Conservation (phyloP, 2,113 vertebrate species). For the Astatoreochromis straeleni region DNA sequence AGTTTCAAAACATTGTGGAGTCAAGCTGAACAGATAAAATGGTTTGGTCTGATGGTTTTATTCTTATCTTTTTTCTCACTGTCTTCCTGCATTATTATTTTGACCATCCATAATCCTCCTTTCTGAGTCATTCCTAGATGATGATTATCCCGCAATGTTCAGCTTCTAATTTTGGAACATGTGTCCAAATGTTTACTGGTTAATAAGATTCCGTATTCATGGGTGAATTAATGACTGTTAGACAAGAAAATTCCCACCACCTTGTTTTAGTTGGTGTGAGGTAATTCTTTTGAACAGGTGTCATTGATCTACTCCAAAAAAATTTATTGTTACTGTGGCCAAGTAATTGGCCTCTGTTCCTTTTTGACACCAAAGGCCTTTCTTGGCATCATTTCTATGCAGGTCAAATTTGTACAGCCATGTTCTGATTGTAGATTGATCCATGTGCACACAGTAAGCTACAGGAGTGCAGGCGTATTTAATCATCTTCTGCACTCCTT, state of each 20-base stretch:
- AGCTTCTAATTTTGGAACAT: not conserved
- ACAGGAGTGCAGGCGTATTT: not conserved
- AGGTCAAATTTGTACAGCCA: fast-evolving
- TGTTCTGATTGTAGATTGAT: not conserved
- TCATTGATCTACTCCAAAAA: not conserved
- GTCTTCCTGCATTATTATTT: not conserved
- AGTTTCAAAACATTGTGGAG: not conserved
- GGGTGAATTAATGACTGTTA: not conserved
- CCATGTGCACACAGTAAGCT: not conserved
- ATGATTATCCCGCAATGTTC: not conserved
- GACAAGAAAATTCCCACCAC: not conserved
- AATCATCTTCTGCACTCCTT: not conserved
- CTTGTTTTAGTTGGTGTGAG: not conserved
- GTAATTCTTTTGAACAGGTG: not conserved
- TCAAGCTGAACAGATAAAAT: not conserved
- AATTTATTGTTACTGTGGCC: not conserved
- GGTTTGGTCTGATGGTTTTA: not conserved
- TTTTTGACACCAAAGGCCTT: not conserved
- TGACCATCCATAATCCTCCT: not conserved
- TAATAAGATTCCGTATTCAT: not conserved
- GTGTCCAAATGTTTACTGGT: not conserved
- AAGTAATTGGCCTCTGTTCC: not conserved
- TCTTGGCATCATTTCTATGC: not conserved
- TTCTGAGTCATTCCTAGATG: not conserved
- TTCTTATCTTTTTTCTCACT: not conserved